Base-by-base conservation (phyloP, 1,140 invertebrate species). In the Asbolus verrucosus region DNA sequence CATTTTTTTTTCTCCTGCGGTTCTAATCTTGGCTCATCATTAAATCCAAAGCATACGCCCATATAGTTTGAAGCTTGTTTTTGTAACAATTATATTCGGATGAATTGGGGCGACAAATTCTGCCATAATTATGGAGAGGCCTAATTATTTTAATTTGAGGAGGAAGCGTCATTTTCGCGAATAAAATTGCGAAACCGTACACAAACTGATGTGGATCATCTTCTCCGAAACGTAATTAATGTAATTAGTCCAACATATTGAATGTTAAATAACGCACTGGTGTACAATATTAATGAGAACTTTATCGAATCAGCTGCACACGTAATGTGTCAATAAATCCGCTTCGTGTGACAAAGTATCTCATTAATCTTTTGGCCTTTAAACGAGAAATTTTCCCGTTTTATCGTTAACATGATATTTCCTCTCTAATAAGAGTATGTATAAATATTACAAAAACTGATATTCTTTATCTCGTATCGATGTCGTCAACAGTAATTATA, bases 251-350 rank as follows among this genome's bases (percentile, higher is more conserved):
- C 21, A 27, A 54, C 14, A 27, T 54, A 54, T 54, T 54, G 46
- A 54, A 24, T 31, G 46, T 54, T 27, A 27, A 54, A 54, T 27
- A 54, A 54, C 13, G 46, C 19, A 24, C 21, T 11, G 1, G n/a
- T 16, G 19, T 13, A 54, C 46, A 54, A 54, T 54, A 54, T 54
- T 54, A 54, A 54, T 54, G 46, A 54, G 46, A 30, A 54, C 46
- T 54, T 54, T 30, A 54, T 54, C 46, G 46, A 54, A 54, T 54
- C 21, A 54, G 46, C 21, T 54, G 46, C 24, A 54, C 46, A 54
- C 21, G n/a, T 54, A 54, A 54, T 27, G 46, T 54, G 46, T 54
- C 46, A 54, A 54, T 54, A 54, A 54, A 54, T 54, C 46, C 21
- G 46, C 19, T 11, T 54, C 46, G 19, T 31, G 21, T 54, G 21